A percentile compares a stretch with the other conserved stretches of the same genome.
Evolutionary conservation across 2,797 vertebrate genomes (phyloP).

Genomic region (Crocodylus rhombifer): DNA sequence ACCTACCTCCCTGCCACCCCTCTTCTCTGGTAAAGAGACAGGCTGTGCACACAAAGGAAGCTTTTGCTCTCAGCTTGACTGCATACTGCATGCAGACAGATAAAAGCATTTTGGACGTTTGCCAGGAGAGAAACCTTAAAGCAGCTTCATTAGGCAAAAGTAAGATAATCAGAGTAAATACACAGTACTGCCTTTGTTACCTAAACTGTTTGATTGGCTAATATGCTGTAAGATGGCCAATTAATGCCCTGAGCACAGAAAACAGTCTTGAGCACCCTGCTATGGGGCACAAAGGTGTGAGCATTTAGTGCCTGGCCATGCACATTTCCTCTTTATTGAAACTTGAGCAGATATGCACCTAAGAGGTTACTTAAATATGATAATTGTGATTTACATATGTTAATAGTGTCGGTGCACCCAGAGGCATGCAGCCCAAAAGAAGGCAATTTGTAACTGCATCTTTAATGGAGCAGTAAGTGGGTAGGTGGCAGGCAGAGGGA

Average conservation of each 20-base stretch:
- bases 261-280: slow-evolving; percentile 27
- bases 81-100: slow-evolving; percentile 62
- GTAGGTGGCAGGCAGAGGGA: slow-evolving; percentile 43
- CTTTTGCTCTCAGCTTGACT: slow-evolving; percentile 69
- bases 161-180: slow-evolving; percentile 78
- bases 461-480: slow-evolving; percentile 7
- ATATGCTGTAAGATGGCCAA: slow-evolving; percentile 53
- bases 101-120: slow-evolving; percentile 72
- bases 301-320: background rate
- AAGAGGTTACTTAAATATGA: slow-evolving; percentile 63
- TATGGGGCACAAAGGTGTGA: background rate
- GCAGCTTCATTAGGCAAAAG: slow-evolving; percentile 75
- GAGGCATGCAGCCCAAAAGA: background rate
- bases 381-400: slow-evolving; percentile 73
- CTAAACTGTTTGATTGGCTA: slow-evolving; percentile 71
- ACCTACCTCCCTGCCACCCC: slow-evolving; percentile 15
- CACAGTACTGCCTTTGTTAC: slow-evolving; percentile 71
- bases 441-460: slow-evolving; percentile 68
- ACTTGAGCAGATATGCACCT: slow-evolving; percentile 3
- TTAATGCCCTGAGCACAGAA: slow-evolving; percentile 66
- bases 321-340: slow-evolving; percentile 21
- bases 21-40: slow-evolving; percentile 16
- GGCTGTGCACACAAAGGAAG: slow-evolving; percentile 55
- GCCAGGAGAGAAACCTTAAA: slow-evolving; percentile 73
- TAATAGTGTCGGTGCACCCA: slow-evolving; percentile 66